Evolutionary conservation across 2,888 invertebrate species (phyloP).

Genomic region (Clivina fossor): DNA sequence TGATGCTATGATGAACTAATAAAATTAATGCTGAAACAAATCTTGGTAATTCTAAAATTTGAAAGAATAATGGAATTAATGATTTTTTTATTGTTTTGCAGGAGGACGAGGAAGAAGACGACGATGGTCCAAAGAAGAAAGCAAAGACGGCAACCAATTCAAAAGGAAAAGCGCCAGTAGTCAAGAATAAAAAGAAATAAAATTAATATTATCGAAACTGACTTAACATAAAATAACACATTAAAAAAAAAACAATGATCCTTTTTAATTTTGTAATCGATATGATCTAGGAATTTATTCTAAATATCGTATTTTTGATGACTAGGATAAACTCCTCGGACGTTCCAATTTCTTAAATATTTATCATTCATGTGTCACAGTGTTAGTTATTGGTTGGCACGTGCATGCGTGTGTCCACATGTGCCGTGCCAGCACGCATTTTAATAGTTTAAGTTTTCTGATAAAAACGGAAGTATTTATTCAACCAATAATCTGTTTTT

Average conservation of each 20-base stretch:
- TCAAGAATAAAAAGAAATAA: slow-evolving; percentile 69
- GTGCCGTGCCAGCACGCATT: slow-evolving; percentile 21
- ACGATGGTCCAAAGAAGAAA: slow-evolving; percentile 78
- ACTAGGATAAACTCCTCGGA: slow-evolving; percentile 8
- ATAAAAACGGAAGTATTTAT: slow-evolving; percentile 29
- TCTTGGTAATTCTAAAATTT: no score
- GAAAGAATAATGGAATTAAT: no score
- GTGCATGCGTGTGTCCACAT: neutral
- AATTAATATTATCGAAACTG: slow-evolving; percentile 48
- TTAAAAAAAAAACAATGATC: no score
- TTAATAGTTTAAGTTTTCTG: slow-evolving; percentile 33
- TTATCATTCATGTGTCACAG: slow-evolving; percentile 23
- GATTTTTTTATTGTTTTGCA: no score
- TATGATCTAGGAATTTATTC: slow-evolving; percentile 16
- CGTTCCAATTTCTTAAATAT: slow-evolving; percentile 14
- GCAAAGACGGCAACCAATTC: slow-evolving; percentile 72
- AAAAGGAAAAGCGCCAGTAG: slow-evolving; percentile 67
- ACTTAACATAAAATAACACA: no score
- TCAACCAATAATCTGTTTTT: slow-evolving; percentile 32
- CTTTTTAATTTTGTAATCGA: slow-evolving; percentile 24
- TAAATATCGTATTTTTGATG: neutral
- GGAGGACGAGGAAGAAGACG: slow-evolving; percentile 71
- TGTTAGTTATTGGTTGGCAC: slow-evolving; percentile 19
- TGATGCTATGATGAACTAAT: no score
- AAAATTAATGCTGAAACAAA: no score